A percentile compares a stretch with the other conserved stretches of the same genome.
Evolutionary conservation across 2,113 vertebrate genomes (phyloP).

Genomic region (Arizona elegans): DNA sequence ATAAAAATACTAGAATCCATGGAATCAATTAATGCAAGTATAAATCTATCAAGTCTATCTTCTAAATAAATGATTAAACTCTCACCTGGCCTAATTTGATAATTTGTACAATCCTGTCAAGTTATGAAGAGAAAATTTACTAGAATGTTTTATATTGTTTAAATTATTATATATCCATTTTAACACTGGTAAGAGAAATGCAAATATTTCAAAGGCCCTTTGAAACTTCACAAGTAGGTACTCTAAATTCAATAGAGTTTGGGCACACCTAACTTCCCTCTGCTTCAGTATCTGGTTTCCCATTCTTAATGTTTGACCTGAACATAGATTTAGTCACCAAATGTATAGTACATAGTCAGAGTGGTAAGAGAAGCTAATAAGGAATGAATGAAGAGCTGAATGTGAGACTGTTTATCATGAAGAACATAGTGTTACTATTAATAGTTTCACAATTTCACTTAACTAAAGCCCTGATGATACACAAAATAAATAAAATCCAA

Average conservation of each 20-base stretch:
- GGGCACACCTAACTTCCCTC: background rate
- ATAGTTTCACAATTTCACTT: conserved; percentile 38
- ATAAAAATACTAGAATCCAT: background rate
- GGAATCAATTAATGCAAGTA: background rate
- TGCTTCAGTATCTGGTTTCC: background rate
- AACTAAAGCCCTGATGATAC: conserved; percentile 27
- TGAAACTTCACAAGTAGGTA: background rate
- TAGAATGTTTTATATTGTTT: background rate
- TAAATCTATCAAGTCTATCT: background rate
- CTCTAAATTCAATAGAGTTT: background rate
- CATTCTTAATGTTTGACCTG: conserved; percentile 26
- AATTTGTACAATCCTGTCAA: background rate
- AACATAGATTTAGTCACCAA: conserved; percentile 38
- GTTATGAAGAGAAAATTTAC: background rate
- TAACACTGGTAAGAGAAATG: background rate
- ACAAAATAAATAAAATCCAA: conserved; percentile 41
- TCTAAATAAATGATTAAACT: background rate
- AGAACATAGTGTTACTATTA: conserved; percentile 38
- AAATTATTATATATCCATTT: background rate
- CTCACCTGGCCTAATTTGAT: background rate
- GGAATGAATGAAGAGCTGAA: conserved; percentile 20
- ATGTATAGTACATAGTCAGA: background rate
- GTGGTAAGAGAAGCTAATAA: conserved; percentile 31
- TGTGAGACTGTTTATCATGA: conserved; percentile 30
- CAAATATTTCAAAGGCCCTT: background rate